These are phyloP conservation scores for Habrosyne pyritoides DNA, from an alignment of 2,888 invertebrate species.

Conservation along the genomic window DNA sequence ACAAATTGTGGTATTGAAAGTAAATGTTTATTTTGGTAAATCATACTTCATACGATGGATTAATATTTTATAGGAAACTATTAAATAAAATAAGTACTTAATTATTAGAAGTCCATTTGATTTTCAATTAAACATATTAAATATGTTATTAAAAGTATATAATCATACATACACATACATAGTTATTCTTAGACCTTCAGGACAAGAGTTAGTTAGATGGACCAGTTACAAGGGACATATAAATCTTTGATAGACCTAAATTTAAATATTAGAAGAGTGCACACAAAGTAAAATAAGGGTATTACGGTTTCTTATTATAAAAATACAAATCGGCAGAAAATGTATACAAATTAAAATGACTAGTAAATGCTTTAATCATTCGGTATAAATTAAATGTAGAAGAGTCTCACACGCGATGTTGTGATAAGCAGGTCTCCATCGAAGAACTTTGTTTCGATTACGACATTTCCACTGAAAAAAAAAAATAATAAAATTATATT, in stretches of 20 bases:
- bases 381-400: slow-evolving; percentile 89
- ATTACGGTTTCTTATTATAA: background rate
- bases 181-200: background rate
- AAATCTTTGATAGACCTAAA: too few relatives aligned
- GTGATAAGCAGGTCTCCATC: slow-evolving; percentile 97
- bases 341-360: slow-evolving; percentile 38
- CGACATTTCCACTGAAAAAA: slow-evolving; percentile 94
- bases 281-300: too few relatives aligned
- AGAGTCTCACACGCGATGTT: slow-evolving; percentile 96
- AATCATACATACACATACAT: background rate
- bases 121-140: too few relatives aligned
- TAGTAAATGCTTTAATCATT: slow-evolving; percentile 49
- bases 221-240: background rate
- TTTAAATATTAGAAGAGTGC: too few relatives aligned
- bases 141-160: background rate
- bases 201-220: too few relatives aligned
- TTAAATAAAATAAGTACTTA: background rate
- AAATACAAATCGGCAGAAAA: slow-evolving; percentile 11
- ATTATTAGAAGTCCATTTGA: background rate
- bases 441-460: slow-evolving; percentile 98
- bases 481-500: slow-evolving; percentile 18
- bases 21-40: background rate
- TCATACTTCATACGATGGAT: too few relatives aligned
- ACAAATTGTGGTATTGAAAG: background rate
- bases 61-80: background rate